These are phyloP conservation scores for Stegophylla sp. DNA, from an alignment of 2,888 invertebrate genomes.

Conservation along the genomic window DNA sequence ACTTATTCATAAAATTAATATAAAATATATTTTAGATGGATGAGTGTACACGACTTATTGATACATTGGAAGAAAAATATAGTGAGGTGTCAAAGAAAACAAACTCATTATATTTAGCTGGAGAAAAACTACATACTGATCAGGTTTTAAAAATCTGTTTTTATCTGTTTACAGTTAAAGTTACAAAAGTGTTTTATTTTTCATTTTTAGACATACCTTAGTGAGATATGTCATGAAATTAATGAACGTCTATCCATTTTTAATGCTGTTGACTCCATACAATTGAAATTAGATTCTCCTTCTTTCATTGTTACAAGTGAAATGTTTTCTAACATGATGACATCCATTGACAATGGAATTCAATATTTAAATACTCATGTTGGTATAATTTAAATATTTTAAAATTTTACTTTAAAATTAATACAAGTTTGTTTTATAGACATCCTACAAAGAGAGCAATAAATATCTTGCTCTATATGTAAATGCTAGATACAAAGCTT, in stretches of 20 bases:
- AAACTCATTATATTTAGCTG: conserved; percentile 86
- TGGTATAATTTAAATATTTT: conserved; percentile 64
- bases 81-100: conserved; percentile 89
- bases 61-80: conserved; percentile 78
- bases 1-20: not conserved
- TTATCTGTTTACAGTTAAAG: conserved; percentile 64
- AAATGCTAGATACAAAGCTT: conserved; percentile 81
- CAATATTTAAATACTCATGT: conserved; percentile 84
- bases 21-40: conserved; percentile 68
- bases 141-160: conserved; percentile 66
- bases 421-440: conserved; percentile 66
- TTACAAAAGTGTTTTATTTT: conserved; percentile 18
- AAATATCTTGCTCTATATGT: conserved; percentile 83
- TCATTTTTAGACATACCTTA: conserved; percentile 73
- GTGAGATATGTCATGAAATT: conserved; percentile 80
- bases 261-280: conserved; percentile 80
- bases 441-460: conserved; percentile 83
- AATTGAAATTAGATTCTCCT: conserved; percentile 80
- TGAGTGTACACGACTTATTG: conserved; percentile 75
- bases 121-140: conserved; percentile 88
- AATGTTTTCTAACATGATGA: conserved; percentile 80
- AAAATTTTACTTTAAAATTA: conserved; percentile 28
- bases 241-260: conserved; percentile 83
- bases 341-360: conserved; percentile 85
- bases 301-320: conserved; percentile 84